Conservation (phyloP, 2,888 invertebrate genomes). For the Camptogramma bilineatum region DNA sequence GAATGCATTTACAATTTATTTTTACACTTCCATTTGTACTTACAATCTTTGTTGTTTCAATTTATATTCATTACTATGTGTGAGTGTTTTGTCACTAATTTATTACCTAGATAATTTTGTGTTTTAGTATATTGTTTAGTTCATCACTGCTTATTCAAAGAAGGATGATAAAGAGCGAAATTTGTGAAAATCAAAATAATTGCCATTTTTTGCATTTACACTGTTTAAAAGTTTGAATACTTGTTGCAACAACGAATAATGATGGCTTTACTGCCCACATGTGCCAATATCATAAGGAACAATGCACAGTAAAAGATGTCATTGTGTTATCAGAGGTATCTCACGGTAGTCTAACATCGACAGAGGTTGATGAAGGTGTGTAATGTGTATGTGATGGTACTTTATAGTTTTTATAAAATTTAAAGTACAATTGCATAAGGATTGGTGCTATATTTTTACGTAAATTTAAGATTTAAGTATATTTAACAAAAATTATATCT, state of each 20-base stretch:
- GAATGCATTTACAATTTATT: constrained; percentile 68
- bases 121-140: constrained; percentile 50
- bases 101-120: constrained; percentile 50
- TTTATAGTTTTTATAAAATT: constrained; percentile 52
- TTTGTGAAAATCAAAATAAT: constrained; percentile 68
- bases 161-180: constrained; percentile 55
- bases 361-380: constrained; percentile 46
- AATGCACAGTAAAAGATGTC: constrained; percentile 34
- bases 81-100: constrained; percentile 66
- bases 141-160: constrained; percentile 59
- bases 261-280: constrained; percentile 61
- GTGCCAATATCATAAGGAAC: constrained; percentile 65
- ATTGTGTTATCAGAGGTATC: constrained; percentile 31
- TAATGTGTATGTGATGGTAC: constrained; percentile 67
- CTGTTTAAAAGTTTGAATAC: constrained; percentile 69
- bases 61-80: constrained; percentile 60
- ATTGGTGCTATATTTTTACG: constrained; percentile 71
- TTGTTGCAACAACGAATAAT: constrained; percentile 67
- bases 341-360: constrained; percentile 40
- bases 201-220: constrained; percentile 85
- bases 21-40: constrained; percentile 64
- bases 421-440: constrained; percentile 70
- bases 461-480: constrained; percentile 55
- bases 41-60: constrained; percentile 58
- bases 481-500: constrained; percentile 51